A percentile compares a stretch with the other conserved stretches of the same genome.
These are phyloP conservation scores for Acropora yongei DNA, from an alignment of 64 coral and sea anemone species.

Conservation along the genomic window DNA sequence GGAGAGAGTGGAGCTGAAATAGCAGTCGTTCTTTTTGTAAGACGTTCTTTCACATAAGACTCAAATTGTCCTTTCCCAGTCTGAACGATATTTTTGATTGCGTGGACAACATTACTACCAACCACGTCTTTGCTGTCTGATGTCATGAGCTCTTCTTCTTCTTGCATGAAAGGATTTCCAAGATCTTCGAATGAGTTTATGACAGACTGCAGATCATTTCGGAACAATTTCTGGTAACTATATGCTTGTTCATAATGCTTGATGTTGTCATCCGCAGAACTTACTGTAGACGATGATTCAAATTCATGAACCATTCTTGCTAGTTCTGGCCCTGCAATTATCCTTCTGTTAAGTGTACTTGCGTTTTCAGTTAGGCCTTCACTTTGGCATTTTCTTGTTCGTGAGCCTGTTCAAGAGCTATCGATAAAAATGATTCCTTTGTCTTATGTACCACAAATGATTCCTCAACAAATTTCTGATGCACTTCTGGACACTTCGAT, in stretches of 20 bases:
- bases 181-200: slow-evolving; percentile 9
- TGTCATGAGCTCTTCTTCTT: slow-evolving; percentile 23
- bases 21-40: slow-evolving; percentile 7
- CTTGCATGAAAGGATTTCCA: slow-evolving; percentile 44
- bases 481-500: not conserved
- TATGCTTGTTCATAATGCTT: slow-evolving; percentile 6
- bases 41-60: slow-evolving; percentile 33
- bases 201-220: slow-evolving; percentile 18
- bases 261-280: not conserved
- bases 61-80: slow-evolving; percentile 39
- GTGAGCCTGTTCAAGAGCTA: not conserved
- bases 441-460: not conserved
- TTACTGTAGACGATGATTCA: not conserved
- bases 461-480: not conserved
- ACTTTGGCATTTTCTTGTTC: not conserved
- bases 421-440: not conserved
- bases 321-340: not conserved
- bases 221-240: slow-evolving; percentile 4
- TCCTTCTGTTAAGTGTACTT: not conserved
- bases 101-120: not conserved
- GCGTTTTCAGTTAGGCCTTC: not conserved
- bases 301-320: not conserved
- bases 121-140: slow-evolving; percentile 40
- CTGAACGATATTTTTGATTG: slow-evolving; percentile 29
- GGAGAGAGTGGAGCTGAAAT: slow-evolving; percentile 32